A percentile compares a stretch with the other conserved stretches of the same genome.
These are phyloP conservation scores for Rhynchomys soricoides DNA, from an alignment of 2,113 vertebrate species.

Conservation along the genomic window DNA sequence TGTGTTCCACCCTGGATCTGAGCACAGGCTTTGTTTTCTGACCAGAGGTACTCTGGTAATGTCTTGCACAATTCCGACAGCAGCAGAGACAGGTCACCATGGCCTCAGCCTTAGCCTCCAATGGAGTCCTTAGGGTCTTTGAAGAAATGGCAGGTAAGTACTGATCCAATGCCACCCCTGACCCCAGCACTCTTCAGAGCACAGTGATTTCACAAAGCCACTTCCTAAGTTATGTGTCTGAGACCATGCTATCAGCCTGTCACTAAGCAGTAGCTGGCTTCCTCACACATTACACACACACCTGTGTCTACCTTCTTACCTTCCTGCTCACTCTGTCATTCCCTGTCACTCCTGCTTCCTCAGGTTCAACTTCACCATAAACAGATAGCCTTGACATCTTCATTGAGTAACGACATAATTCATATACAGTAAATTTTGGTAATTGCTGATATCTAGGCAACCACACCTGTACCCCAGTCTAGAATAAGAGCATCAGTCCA, in stretches of 20 bases:
- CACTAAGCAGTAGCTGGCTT: neutral
- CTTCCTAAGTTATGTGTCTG: neutral
- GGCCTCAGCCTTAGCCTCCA: neutral
- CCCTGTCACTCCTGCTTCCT: neutral
- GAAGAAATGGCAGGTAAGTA: neutral
- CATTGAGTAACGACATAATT: neutral
- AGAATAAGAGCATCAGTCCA: neutral
- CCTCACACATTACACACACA: neutral
- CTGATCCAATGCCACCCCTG: neutral
- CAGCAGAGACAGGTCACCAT: neutral
- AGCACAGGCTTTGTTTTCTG: neutral
- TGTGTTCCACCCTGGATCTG: neutral
- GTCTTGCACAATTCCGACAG: neutral
- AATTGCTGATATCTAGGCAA: neutral
- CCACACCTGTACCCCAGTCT: neutral
- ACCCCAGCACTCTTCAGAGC: neutral
- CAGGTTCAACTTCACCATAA: neutral
- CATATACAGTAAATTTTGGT: neutral
- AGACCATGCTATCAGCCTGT: neutral
- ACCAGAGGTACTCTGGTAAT: neutral
- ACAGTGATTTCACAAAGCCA: neutral
- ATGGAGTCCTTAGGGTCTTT: neutral
- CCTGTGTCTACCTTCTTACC: neutral
- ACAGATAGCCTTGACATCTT: neutral
- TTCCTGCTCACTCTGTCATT: neutral